Evolutionary conservation across 2,113 vertebrate genomes (phyloP).

Genomic region (Dasyornis broadbenti): DNA sequence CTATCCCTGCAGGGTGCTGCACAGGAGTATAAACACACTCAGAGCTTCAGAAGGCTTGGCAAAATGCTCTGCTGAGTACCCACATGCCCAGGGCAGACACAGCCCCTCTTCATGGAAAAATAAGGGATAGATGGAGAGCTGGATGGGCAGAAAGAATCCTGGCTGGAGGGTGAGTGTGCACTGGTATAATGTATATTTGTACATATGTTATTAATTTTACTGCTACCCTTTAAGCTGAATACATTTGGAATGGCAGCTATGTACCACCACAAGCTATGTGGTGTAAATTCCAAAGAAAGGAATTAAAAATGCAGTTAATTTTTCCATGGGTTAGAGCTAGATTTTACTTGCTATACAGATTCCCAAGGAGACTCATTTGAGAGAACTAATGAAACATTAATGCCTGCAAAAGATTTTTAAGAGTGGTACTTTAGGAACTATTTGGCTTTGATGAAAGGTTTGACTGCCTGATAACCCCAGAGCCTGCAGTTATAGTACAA

Average conservation of each 20-base stretch:
- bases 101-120: neutral
- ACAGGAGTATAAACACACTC: neutral
- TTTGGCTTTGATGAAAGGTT: slow-evolving; percentile 61
- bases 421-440: slow-evolving; percentile 56
- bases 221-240: neutral
- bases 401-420: slow-evolving; percentile 53
- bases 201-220: neutral
- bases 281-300: neutral
- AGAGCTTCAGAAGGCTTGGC: neutral
- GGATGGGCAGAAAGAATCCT: neutral
- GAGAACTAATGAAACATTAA: slow-evolving; percentile 60
- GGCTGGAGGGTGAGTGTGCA: neutral
- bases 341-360: slow-evolving; percentile 26
- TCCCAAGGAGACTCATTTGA: slow-evolving; percentile 42
- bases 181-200: neutral
- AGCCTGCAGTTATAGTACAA: slow-evolving; percentile 55
- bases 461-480: slow-evolving; percentile 54
- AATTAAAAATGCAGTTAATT: slow-evolving; percentile 45
- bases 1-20: neutral
- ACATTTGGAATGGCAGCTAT: neutral
- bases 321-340: neutral
- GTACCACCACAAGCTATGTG: neutral
- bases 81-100: neutral
- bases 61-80: neutral
- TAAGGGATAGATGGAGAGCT: neutral